Base-by-base conservation (phyloP, 2,797 vertebrate species). In the Protosalanx chinensis region DNA sequence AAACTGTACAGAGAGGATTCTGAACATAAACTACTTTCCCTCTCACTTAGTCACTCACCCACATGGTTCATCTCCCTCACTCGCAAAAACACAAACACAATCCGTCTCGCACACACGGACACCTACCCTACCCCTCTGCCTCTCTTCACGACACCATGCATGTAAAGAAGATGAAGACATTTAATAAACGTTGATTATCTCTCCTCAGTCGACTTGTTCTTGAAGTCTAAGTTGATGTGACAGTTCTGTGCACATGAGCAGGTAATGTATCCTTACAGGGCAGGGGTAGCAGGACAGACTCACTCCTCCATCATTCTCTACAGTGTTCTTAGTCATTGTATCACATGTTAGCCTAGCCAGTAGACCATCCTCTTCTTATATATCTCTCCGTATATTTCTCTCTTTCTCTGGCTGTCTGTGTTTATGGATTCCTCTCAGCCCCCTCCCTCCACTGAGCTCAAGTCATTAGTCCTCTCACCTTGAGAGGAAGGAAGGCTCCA, bases 151-250 rank as follows among this genome's bases (percentile, higher is more conserved):
- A 81, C 82, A 77, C 84, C 86, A 89, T 90, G 88, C 88, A 88
- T 93, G 89, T 91, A 91, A 90, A 91, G 89, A 89, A 89, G 88
- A 90, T 90, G 79, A 90, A 92, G 88, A 88, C 88, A 87, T 91
- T 91, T 87, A 93, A 92, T 93, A 93, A 93, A 93, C 86, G 87
- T 92, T 89, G 85, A 91, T 92, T 89, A 90, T 91, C 86, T 83
- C 81, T 85, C 82, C 85, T 85, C 81, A 82, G 80, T 76, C 65
- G 78, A 84, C 88, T 89, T 78, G 78, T 85, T 89, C 84, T 85
- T 91, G 88, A 84, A 76, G 77, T 63, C 83, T 87, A 86, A 89
- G 87, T 84, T 81, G 84, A 88, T 86, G 85, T 76, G 83, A 88
- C 87, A 85, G 87, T 87, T 77, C 83, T 72, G 16, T 70, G 80